These are phyloP conservation scores for Tetragnatha versicolor DNA, from an alignment of 1,140 invertebrate genomes.

Conservation along the genomic window DNA sequence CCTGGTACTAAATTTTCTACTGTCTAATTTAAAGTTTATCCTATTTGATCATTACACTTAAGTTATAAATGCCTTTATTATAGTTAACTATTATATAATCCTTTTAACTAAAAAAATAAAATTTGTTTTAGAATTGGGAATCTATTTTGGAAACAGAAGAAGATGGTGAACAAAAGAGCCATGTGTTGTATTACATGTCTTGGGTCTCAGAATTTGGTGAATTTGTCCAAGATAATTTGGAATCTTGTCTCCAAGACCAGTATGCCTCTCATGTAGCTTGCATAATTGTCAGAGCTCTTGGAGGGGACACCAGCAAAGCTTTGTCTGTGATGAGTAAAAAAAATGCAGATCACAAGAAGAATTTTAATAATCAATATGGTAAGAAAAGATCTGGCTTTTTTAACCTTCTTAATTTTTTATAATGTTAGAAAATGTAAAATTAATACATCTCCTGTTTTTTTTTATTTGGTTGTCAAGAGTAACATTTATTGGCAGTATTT, in stretches of 20 bases:
- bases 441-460: too few relatives aligned
- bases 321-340: constrained; percentile 27
- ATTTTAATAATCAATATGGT: constrained; percentile 21
- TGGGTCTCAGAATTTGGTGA: constrained; percentile 24
- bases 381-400: too few relatives aligned
- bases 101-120: neutral
- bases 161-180: neutral
- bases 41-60: too few relatives aligned
- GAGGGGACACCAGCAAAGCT: constrained; percentile 14
- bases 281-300: constrained; percentile 27
- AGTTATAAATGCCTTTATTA: too few relatives aligned
- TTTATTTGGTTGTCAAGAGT: too few relatives aligned
- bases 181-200: neutral
- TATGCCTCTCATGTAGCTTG: constrained; percentile 26
- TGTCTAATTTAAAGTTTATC: neutral
- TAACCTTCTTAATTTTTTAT: too few relatives aligned
- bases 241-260: constrained; percentile 4
- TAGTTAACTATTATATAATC: neutral
- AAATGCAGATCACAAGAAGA: constrained; percentile 1
- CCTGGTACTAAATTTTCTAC: neutral
- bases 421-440: too few relatives aligned
- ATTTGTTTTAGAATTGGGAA: constrained; percentile 18
- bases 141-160: neutral
- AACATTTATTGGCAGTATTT: too few relatives aligned
- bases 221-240: constrained; percentile 26